These are phyloP conservation scores for Protobothrops mucrosquamatus DNA, from an alignment of 2,113 vertebrate species.

Conservation along the genomic window DNA sequence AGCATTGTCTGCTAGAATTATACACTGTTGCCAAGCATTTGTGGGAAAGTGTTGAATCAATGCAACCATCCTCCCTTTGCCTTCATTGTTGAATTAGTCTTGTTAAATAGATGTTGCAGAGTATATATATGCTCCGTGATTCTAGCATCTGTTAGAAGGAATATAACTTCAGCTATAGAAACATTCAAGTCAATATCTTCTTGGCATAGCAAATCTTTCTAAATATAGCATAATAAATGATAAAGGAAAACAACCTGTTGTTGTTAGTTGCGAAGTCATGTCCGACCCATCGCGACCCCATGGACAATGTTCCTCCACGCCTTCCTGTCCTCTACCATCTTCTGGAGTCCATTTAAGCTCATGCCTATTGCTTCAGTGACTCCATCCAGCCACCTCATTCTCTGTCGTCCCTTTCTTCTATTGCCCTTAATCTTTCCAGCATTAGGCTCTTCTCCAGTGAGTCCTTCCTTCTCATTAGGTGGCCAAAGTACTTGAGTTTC, in stretches of 20 bases:
- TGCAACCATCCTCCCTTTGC: neutral
- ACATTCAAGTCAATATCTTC: neutral
- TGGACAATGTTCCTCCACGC: too few species aligned
- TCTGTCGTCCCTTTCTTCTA: too few species aligned
- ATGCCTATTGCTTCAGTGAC: too few species aligned
- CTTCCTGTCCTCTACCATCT: too few species aligned
- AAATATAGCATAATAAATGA: neutral
- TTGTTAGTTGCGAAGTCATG: too few species aligned
- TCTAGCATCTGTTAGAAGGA: neutral
- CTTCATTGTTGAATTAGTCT: neutral
- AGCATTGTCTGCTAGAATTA: neutral
- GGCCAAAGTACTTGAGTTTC: too few species aligned
- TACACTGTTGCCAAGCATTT: neutral
- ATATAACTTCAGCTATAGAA: neutral
- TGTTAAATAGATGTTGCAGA: neutral
- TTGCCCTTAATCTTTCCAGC: too few species aligned
- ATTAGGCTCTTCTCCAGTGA: too few species aligned
- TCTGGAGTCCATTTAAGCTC: too few species aligned
- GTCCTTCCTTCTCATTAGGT: too few species aligned
- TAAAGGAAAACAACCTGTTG: neutral
- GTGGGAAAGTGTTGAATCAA: neutral
- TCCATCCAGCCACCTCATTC: too few species aligned
- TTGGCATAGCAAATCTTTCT: neutral
- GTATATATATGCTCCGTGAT: neutral
- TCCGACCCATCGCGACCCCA: too few species aligned